Evolutionary conservation across 2,797 vertebrate genomes (phyloP), one percentile per base, ranked within the genome.

Genomic region (Malurus leucopterus): DNA sequence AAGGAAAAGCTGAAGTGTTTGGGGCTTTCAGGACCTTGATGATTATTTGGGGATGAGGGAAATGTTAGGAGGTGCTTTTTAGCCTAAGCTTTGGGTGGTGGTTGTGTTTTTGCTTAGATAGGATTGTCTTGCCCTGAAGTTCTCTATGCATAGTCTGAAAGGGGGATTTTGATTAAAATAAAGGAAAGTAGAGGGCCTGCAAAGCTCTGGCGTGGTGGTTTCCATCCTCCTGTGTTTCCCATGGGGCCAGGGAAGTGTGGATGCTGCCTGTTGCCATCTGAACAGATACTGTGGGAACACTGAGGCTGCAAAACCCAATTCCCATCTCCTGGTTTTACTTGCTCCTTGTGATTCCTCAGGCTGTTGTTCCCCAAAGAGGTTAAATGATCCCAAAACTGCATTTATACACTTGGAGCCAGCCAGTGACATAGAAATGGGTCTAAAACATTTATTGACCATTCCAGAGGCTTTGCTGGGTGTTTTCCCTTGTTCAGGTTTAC

Each of bases 181-280:
- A 40, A 54, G 50, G 50, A 73, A 62, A 11, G 2, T 2, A 24
- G 7, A 59, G 15, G 9, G 36, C 32, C 36, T 67, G 27, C 68
- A 79, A 23, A 74, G 38, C 43, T 84, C n/a, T 51, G 40, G 20
- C 0, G 0, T 16, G 21, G 13, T 61, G 32, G 4, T 74, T 90
- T 85, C 38, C 47, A 13, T 84, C 34, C 15, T 70, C 23, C 22
- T 58, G 2, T 36, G 5, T 36, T 73, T 34, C 68, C 36, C 4
- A 1, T 3, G 30, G 40, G 15, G 14, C 2, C 7, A 9, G 6
- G 29, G 20, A 41, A 12, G 17, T 43, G 34, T 3, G 2, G 13
- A 4, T 63, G 43, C 23, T 81, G 38, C 7, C 2, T 72, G 65
- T 67, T 89, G 54, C 43, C 10, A 11, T 26, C 43, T 1, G 3